Conservation (phyloP, 2,888 invertebrate species). For the Pegoplata infirma region DNA sequence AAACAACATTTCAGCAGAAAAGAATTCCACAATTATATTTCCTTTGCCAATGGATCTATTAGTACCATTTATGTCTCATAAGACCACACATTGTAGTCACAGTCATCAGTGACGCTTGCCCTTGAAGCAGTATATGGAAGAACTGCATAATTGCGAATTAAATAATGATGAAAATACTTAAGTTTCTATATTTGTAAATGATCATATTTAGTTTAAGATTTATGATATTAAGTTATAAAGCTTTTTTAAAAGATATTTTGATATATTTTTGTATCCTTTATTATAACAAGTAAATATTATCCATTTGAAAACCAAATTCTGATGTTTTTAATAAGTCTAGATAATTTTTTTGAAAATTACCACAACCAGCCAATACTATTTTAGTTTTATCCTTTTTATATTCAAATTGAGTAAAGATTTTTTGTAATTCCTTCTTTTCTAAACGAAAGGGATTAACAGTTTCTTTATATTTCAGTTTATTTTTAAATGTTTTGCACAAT, state of each 20-base stretch:
- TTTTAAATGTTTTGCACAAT: slow-evolving; percentile 66
- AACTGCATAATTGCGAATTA: slow-evolving; percentile 69
- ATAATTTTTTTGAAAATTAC: slow-evolving; percentile 66
- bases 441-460: slow-evolving; percentile 63
- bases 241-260: slow-evolving; percentile 7
- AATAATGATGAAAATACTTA: slow-evolving; percentile 17
- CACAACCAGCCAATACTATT: slow-evolving; percentile 67
- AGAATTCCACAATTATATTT: slow-evolving; percentile 96
- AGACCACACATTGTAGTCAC: slow-evolving; percentile 52
- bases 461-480: slow-evolving; percentile 72
- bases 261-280: neutral
- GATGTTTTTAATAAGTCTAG: slow-evolving; percentile 36
- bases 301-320: slow-evolving; percentile 21
- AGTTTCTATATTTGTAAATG: slow-evolving; percentile 3
- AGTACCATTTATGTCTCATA: slow-evolving; percentile 71
- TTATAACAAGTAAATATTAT: slow-evolving; percentile 59
- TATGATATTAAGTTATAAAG: neutral
- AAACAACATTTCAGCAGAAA: slow-evolving; percentile 94
- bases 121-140: slow-evolving; percentile 71
- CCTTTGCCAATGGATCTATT: slow-evolving; percentile 92
- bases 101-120: slow-evolving; percentile 70
- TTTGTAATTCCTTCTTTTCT: slow-evolving; percentile 58
- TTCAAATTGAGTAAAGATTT: slow-evolving; percentile 41
- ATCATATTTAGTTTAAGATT: slow-evolving; percentile 2
- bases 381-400: slow-evolving; percentile 42